Evolutionary conservation across 2,113 vertebrate species (phyloP), one percentile per base, ranked within the genome.

Genomic region (Perca fluviatilis): DNA sequence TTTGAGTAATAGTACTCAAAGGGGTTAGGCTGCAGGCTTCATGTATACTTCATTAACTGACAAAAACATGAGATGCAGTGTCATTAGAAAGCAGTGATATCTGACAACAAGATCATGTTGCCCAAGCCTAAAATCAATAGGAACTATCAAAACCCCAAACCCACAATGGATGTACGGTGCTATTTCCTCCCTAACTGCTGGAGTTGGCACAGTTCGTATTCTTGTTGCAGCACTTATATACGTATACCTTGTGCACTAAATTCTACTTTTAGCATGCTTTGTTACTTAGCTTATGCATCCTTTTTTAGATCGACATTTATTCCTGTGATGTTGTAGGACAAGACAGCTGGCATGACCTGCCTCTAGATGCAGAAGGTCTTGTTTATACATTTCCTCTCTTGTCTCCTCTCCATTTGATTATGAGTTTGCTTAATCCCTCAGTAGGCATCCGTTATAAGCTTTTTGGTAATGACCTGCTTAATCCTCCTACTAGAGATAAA

Each of bases 381-480:
- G 33, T 85, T 86, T 86, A 62, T 74, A 40, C 70, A 63, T 87
- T 78, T 85, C 71, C 71, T 40, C 65, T 79, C 64, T 43, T 27
- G 27, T 76, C 83, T 88, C 64, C 16, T 49, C 65, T 87, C 76
- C 79, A 70, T 90, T 93, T 93, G 76, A 94, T 91, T 78, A 92
- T 72, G 78, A 86, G 77, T 85, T 80, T 76, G 79, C 88, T 87
- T 93, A 93, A 95, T 94, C 93, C 88, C 80, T 82, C 84, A 74
- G 78, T 79, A 87, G 91, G 74, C 80, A 70, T 83, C 67, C 86
- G 91, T 89, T 84, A 70, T 85, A 93, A 93, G 90, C 92, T 90
- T 91, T 93, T 89, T 90, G 73, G 90, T 93, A 95, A 96, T 94
- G 94, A 93, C 92, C 86, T 90, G 82, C 72, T 73, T 94, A 94